Evolutionary conservation across 2,113 vertebrate species (phyloP).

Genomic region (Serilophus lunatus): DNA sequence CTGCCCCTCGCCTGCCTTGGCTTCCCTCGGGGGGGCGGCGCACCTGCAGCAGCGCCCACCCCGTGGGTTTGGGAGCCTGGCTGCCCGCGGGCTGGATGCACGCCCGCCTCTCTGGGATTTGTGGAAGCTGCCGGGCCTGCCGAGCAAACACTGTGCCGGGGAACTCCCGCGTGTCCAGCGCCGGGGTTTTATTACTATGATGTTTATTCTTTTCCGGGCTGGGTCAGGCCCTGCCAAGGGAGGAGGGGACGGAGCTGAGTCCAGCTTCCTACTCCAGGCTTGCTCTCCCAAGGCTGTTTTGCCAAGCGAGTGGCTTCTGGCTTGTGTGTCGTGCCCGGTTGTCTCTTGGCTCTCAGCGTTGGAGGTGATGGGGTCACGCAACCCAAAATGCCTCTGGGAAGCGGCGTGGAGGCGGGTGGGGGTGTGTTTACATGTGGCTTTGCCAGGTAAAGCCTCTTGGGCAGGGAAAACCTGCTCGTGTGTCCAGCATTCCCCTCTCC

Average conservation of each 20-base stretch:
- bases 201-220: conserved; percentile 11
- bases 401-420: background rate
- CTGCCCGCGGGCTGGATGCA: background rate
- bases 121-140: background rate
- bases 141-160: background rate
- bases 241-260: background rate
- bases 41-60: background rate
- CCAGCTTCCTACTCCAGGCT: background rate
- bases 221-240: background rate
- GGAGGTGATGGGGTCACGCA: background rate
- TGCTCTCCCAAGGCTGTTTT: background rate
- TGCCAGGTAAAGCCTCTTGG: conserved; percentile 8
- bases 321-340: background rate
- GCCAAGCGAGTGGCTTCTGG: background rate
- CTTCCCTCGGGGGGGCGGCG: background rate
- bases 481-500: background rate
- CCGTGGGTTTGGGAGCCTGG: background rate
- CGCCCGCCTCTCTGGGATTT: background rate
- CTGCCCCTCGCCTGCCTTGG: background rate
- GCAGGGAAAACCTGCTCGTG: background rate
- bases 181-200: background rate
- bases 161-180: background rate
- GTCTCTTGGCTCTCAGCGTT: background rate
- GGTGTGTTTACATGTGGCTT: background rate
- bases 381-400: background rate